Conservation (phyloP, 2,113 vertebrate genomes). For the Ascaphus truei region DNA sequence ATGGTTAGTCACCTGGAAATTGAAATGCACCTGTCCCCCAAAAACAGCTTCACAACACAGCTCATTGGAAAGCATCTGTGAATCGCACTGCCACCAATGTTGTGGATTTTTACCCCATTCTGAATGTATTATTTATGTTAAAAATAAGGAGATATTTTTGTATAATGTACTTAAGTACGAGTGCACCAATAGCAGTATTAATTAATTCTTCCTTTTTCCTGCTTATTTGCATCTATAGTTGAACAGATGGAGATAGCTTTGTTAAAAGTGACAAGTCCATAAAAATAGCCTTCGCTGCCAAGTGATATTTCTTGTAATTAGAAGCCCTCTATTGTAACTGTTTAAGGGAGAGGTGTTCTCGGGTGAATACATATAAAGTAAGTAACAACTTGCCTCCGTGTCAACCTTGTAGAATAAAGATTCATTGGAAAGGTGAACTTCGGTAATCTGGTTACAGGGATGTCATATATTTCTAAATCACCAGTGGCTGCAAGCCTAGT, state of each 20-base stretch:
- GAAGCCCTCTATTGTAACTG: constrained; percentile 1
- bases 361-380: not conserved
- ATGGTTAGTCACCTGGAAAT: too few relatives aligned
- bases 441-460: constrained; percentile 23
- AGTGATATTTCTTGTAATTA: constrained; percentile 7
- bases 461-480: constrained; percentile 27
- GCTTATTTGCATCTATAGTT: constrained; percentile 15
- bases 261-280: constrained; percentile 25
- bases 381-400: not conserved
- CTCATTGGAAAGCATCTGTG: too few relatives aligned
- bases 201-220: too few relatives aligned
- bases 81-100: too few relatives aligned
- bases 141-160: too few relatives aligned
- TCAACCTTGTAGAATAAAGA: constrained; percentile 11
- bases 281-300: constrained; percentile 21
- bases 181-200: too few relatives aligned
- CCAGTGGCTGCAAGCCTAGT: not conserved
- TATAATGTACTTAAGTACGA: too few relatives aligned
- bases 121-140: too few relatives aligned
- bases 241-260: constrained; percentile 28
- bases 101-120: too few relatives aligned
- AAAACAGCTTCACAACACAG: too few relatives aligned
- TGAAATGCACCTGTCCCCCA: too few relatives aligned
- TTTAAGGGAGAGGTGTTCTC: constrained; percentile 5
- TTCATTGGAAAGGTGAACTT: constrained; percentile 26